These are phyloP conservation scores for Alaudala cheleensis DNA, from an alignment of 2,113 vertebrate genomes.

Conservation along the genomic window DNA sequence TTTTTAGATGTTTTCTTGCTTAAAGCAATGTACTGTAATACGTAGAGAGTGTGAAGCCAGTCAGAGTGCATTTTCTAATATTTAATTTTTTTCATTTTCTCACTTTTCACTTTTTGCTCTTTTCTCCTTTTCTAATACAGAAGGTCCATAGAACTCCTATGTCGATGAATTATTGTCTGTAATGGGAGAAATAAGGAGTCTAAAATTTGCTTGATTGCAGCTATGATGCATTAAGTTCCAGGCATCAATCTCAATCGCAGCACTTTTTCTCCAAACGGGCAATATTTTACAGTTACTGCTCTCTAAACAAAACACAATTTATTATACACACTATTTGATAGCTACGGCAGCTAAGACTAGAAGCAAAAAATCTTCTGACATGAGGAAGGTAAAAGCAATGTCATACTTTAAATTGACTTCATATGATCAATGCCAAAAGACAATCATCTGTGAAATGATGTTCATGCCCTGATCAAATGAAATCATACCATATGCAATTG, in stretches of 20 bases:
- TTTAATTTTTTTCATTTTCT: not conserved
- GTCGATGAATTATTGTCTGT: not conserved
- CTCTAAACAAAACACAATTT: slow-evolving; percentile 48
- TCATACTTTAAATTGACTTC: slow-evolving; percentile 20
- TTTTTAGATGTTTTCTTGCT: not conserved
- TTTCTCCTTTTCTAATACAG: slow-evolving; percentile 1
- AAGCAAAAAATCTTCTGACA: not conserved
- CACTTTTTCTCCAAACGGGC: not conserved
- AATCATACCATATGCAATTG: not conserved
- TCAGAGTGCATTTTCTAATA: not conserved
- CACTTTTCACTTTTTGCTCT: not conserved
- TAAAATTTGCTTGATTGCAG: slow-evolving; percentile 7
- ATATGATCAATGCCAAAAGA: slow-evolving; percentile 27
- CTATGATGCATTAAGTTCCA: slow-evolving; percentile 26
- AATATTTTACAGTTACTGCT: not conserved
- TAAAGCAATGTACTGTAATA: not conserved
- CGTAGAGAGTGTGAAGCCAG: not conserved
- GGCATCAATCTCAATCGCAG: not conserved
- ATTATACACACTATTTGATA: slow-evolving; percentile 30
- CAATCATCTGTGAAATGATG: slow-evolving; percentile 1
- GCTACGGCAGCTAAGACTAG: not conserved
- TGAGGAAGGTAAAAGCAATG: slow-evolving; percentile 36
- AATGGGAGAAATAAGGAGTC: not conserved
- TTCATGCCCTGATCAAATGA: slow-evolving; percentile 23
- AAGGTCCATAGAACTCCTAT: not conserved